Conservation (phyloP, 2,888 invertebrate species). For the Cheiracanthium punctorium region DNA sequence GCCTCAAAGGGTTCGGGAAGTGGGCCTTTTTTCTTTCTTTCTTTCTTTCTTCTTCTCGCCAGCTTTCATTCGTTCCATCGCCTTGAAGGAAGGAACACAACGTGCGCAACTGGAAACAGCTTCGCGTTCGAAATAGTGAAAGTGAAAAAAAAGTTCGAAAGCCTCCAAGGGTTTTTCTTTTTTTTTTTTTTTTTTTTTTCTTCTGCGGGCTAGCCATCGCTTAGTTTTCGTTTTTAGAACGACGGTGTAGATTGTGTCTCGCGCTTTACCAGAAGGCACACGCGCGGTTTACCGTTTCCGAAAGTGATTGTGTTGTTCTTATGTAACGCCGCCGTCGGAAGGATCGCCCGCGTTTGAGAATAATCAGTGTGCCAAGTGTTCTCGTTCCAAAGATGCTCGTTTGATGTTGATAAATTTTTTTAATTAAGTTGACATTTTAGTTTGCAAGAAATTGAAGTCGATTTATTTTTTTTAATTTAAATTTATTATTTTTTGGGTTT, state of each 20-base stretch:
- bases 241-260: conserved; percentile 31
- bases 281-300: conserved; percentile 32
- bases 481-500: not conserved
- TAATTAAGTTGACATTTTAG: too few species aligned
- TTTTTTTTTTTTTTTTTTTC: conserved; percentile 8
- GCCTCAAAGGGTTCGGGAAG: conserved; percentile 50
- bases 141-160: conserved; percentile 1
- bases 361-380: not conserved
- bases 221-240: conserved; percentile 39
- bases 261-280: conserved; percentile 36
- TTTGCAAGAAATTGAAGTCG: not conserved
- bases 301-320: conserved; percentile 9
- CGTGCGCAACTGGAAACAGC: not conserved
- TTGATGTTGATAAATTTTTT: too few species aligned
- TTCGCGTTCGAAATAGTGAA: conserved; percentile 18
- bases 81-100: conserved; percentile 39
- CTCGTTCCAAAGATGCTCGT: not conserved
- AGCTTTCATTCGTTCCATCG: conserved; percentile 32
- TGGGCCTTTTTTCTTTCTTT: conserved; percentile 37
- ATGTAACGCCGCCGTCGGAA: not conserved
- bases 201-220: conserved; percentile 41
- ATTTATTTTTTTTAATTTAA: not conserved
- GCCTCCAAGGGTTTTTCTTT: not conserved
- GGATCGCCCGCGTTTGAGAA: not conserved
- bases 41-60: conserved; percentile 32